These are phyloP conservation scores for Salminus brasiliensis DNA, from an alignment of 2,113 vertebrate species.

Conservation along the genomic window DNA sequence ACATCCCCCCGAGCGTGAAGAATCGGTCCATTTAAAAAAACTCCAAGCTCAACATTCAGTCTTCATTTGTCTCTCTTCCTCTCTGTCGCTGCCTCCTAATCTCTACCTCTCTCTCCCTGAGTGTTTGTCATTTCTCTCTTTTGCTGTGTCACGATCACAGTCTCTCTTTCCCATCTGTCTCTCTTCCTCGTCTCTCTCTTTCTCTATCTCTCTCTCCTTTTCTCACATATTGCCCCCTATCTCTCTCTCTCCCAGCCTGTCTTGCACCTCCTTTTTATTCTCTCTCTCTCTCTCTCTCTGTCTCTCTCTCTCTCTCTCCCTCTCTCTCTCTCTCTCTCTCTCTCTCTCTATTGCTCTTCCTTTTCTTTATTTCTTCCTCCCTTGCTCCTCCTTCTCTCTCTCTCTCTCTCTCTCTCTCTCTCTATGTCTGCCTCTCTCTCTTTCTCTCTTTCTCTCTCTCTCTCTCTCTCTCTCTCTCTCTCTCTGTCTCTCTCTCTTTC, in stretches of 20 bases:
- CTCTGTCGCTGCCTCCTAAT: not conserved
- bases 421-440: not conserved
- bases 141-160: too few species aligned
- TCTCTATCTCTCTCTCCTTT: not conserved
- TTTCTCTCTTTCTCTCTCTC: not conserved
- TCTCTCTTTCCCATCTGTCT: not conserved
- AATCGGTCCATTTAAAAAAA: constrained; percentile 5
- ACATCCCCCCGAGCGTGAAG: constrained; percentile 13
- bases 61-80: not conserved
- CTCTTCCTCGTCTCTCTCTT: not conserved
- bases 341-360: not conserved
- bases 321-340: not conserved
- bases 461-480: not conserved
- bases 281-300: not conserved
- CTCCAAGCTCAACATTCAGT: constrained; percentile 14
- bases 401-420: not conserved
- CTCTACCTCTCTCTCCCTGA: not conserved
- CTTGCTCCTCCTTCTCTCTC: not conserved
- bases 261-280: not conserved
- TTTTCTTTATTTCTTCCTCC: not conserved
- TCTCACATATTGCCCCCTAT: not conserved
- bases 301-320: not conserved
- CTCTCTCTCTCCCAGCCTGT: not conserved
- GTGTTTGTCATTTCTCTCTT: not conserved
- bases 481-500: not conserved